These are phyloP conservation scores for Strigops habroptila DNA, from an alignment of 2,113 vertebrate genomes.

Conservation along the genomic window DNA sequence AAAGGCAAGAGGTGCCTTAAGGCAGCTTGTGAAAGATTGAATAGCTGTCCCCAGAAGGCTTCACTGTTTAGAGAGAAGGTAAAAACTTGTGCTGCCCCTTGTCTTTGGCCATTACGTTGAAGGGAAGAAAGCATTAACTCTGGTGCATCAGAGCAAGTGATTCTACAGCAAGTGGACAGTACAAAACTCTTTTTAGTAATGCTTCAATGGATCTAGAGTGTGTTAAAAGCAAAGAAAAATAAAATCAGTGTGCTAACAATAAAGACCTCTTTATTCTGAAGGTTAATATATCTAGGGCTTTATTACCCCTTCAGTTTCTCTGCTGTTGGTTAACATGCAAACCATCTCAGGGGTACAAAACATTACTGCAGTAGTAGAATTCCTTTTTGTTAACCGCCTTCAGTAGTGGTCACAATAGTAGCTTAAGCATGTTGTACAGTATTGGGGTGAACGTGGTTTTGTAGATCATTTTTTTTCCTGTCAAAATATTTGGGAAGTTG, in stretches of 20 bases:
- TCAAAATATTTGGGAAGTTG: background rate
- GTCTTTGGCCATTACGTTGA: background rate
- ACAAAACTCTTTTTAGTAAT: slow-evolving; percentile 11
- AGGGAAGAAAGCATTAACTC: slow-evolving; percentile 11
- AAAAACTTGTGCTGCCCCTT: background rate
- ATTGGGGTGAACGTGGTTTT: background rate
- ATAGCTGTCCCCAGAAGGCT: background rate
- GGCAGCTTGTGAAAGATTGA: background rate
- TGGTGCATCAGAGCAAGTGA: background rate
- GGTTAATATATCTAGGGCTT: background rate
- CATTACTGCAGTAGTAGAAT: background rate
- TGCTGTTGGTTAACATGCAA: background rate
- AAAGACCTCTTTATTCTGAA: background rate
- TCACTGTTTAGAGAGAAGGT: background rate
- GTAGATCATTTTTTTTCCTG: background rate
- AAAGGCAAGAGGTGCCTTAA: background rate
- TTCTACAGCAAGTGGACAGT: background rate
- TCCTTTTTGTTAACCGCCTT: background rate
- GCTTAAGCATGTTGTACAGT: background rate
- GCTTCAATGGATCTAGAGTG: background rate
- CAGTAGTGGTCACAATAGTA: background rate
- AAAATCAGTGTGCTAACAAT: background rate
- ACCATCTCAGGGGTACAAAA: background rate
- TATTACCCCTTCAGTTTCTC: background rate
- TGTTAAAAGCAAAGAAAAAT: background rate